Base-by-base conservation (phyloP, 2,113 vertebrate genomes). In the Microtus richardsoni region DNA sequence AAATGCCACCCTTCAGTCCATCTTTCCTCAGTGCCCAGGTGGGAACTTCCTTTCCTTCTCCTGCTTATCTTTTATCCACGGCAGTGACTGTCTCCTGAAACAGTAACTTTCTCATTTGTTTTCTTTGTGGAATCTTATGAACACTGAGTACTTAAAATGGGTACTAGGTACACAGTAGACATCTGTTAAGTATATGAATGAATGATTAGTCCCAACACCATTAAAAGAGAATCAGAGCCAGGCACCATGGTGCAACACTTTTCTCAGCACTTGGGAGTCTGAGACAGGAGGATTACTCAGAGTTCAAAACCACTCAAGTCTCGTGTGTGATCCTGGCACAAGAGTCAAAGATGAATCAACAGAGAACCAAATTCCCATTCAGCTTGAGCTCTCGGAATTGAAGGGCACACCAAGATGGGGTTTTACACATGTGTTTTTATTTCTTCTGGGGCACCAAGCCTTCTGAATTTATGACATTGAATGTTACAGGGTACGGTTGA, bases 61-160 rank as follows among this genome's bases (percentile, higher is more conserved):
- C 66, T 86, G 39, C 47, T 75, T 92, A 68, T 52, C 21, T 33
- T 93, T 74, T 71, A 60, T 54, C 33, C 0, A 7, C 13, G n/a
- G 44, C 47, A 80, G 26, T 84, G 94, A 74, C 71, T 33, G 77
- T 4, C 26, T 52, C 44, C 73, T 71, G 2, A 9, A 28, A 39
- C 64, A n/a, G n/a, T 49, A 62, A 64, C 33, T 82, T 58, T 84
- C 30, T 88, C 66, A 60, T 36, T 95, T 14, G 84, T 60, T 93
- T 89, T 82, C 16, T 91, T 82, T 33, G 73, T 75, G 64, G 17
- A 84, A 19, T 90, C 33, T 87, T 90, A 16, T 84, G 93, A 84
- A 87, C 62, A 89, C 47, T 86, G 74, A 21, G 4, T 89, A 41
- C 39, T 93, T 41, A 78, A 89, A 7, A 33, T 2, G 36, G 30